Evolutionary conservation across 2,113 vertebrate species (phyloP).

Genomic region (Zonotrichia leucophrys): DNA sequence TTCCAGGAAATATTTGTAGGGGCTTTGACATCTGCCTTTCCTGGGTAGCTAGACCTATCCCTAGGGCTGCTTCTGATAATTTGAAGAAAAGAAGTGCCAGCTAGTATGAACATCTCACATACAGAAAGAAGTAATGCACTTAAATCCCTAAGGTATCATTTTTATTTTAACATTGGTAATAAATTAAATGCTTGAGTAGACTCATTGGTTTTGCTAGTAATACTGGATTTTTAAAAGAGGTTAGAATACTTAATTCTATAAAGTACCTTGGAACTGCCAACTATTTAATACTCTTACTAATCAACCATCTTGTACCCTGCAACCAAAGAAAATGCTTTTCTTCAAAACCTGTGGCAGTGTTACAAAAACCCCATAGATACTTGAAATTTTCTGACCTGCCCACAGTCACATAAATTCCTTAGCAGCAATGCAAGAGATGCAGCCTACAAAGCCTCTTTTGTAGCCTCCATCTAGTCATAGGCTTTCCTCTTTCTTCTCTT

Average conservation of each 20-base stretch:
- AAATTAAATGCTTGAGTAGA: background rate
- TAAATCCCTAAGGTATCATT: background rate
- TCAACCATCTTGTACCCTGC: background rate
- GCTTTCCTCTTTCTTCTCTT: background rate
- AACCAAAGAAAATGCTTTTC: background rate
- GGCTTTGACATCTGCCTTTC: background rate
- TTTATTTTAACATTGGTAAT: background rate
- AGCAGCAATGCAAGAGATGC: constrained; percentile 40
- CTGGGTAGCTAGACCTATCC: background rate
- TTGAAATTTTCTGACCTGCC: constrained; percentile 46
- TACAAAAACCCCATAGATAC: background rate
- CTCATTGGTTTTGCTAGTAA: background rate
- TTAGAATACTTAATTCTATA: background rate
- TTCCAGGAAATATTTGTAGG: background rate
- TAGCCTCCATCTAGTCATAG: background rate
- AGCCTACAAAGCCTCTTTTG: constrained; percentile 36
- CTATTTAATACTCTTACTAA: background rate
- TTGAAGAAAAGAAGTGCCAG: background rate
- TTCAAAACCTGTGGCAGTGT: background rate
- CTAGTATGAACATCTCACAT: background rate
- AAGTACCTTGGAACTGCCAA: background rate
- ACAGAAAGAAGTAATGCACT: background rate
- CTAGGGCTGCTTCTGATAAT: background rate
- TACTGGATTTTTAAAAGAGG: background rate
- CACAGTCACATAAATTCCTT: constrained; percentile 15